Conservation (phyloP, 92 coral and sea anemone species). For the Zoanthus solanderi region DNA sequence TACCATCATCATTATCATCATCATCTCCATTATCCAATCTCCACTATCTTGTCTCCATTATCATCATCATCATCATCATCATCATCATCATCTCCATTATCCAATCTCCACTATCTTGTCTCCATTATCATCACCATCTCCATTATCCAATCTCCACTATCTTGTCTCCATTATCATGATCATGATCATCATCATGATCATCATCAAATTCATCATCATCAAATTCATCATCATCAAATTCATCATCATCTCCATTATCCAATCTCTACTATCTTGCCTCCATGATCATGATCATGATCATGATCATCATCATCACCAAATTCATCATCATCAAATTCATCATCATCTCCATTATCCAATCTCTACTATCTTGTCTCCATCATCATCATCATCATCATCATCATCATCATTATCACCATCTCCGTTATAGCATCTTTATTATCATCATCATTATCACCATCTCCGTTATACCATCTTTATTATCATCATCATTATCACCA, state of each 20-base stretch:
- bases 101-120: neutral
- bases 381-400: neutral
- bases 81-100: neutral
- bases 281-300: no score
- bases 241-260: slow-evolving; percentile 40
- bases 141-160: slow-evolving; percentile 7
- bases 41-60: neutral
- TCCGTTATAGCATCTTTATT: no score
- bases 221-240: slow-evolving; percentile 11
- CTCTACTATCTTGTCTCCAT: neutral
- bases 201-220: no score
- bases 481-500: no score
- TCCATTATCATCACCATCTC: neutral
- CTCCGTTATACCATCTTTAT: neutral
- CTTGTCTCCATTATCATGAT: neutral
- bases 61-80: no score
- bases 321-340: neutral
- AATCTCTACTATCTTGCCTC: no score
- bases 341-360: neutral
- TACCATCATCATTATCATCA: neutral
- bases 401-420: no score
- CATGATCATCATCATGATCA: slow-evolving; percentile 18
- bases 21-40: neutral
- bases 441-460: neutral
- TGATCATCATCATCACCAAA: neutral